These are phyloP conservation scores for human DNA, from an alignment of 2,113 vertebrate species.

Conservation along the genomic window DNA sequence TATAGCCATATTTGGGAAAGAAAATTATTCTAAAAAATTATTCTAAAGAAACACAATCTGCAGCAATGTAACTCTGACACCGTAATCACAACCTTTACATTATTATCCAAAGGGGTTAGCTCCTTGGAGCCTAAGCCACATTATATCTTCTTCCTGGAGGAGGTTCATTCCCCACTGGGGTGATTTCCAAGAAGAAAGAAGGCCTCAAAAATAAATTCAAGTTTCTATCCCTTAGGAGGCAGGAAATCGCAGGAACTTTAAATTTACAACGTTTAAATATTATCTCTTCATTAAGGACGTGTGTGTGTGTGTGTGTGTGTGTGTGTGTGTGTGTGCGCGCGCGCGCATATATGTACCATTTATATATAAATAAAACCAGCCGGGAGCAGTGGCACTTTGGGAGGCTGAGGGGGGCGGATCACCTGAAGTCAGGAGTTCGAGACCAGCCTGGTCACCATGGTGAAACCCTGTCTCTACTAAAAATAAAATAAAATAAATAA, in stretches of 20 bases:
- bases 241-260: neutral
- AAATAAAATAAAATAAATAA: too few relatives aligned
- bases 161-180: neutral
- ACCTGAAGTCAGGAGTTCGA: too few relatives aligned
- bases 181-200: neutral
- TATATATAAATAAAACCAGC: too few relatives aligned
- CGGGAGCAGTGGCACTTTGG: too few relatives aligned
- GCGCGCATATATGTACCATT: too few relatives aligned
- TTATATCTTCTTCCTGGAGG: neutral
- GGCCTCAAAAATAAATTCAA: neutral
- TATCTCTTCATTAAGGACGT: neutral
- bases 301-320: too few relatives aligned
- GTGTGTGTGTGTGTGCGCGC: too few relatives aligned
- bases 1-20: neutral
- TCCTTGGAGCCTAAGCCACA: neutral
- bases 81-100: neutral
- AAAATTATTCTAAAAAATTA: neutral
- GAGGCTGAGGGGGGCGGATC: too few relatives aligned
- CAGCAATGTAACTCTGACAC: neutral
- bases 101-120: neutral
- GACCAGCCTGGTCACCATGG: too few relatives aligned
- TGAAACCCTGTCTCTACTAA: too few relatives aligned
- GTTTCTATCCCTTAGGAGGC: neutral
- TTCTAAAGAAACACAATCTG: neutral
- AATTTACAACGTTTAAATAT: neutral